These are phyloP conservation scores for Dicaeum eximium DNA, from an alignment of 2,113 vertebrate species.

Conservation along the genomic window DNA sequence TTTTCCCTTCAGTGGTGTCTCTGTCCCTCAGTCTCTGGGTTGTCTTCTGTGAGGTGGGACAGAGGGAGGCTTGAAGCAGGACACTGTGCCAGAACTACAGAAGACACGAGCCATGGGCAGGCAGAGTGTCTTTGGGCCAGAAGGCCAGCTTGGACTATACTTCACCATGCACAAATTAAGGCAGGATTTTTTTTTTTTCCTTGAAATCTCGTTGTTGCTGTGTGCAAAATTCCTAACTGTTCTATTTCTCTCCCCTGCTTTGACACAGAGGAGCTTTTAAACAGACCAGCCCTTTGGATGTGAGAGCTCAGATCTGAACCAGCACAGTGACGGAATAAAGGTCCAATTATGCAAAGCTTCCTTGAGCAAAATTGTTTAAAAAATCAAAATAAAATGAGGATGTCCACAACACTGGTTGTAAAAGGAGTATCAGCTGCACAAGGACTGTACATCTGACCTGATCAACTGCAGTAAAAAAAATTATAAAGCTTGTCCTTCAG, in stretches of 20 bases:
- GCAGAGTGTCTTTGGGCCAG: background rate
- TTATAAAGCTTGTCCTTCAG: conserved; percentile 7
- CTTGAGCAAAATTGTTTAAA: background rate
- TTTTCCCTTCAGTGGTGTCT: background rate
- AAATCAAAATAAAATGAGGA: background rate
- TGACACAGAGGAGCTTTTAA: conserved; percentile 15
- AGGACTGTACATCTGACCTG: background rate
- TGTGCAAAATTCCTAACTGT: background rate
- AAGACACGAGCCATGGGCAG: background rate
- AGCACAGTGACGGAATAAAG: background rate
- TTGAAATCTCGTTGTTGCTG: background rate
- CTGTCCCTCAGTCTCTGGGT: background rate
- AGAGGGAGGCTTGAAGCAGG: background rate
- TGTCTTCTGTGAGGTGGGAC: background rate
- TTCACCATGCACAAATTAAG: background rate
- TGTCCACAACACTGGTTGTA: background rate
- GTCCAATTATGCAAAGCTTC: background rate
- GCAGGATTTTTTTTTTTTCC: background rate
- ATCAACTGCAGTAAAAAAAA: background rate
- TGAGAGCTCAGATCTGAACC: background rate
- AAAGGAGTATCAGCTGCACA: background rate
- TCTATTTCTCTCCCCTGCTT: background rate
- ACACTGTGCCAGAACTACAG: background rate
- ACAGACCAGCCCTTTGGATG: conserved; percentile 10
- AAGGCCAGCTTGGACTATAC: background rate